A percentile compares a stretch with the other conserved stretches of the same genome.
phyloP scores from a whole-genome alignment of 2,888 invertebrate species.

The Globia sparganii region DNA sequence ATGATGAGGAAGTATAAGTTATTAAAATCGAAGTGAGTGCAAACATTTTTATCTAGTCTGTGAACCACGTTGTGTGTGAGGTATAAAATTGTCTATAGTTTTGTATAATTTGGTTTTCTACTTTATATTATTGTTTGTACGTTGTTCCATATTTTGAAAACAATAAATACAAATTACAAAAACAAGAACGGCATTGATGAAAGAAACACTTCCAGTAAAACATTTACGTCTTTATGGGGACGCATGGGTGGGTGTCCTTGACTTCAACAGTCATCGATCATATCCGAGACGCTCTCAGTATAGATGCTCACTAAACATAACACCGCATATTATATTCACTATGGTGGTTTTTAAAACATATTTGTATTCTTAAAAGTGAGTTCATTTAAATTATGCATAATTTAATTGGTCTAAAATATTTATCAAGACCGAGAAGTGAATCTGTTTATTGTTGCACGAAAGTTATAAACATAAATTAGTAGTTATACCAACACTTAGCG shows the following conservation, averaged over 20 bases:
- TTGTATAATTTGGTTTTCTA: not conserved
- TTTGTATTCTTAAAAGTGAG: conserved; percentile 7
- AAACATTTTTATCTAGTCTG: not conserved
- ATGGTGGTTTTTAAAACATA: conserved; percentile 40
- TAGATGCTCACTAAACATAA: conserved; percentile 68
- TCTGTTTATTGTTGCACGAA: not conserved
- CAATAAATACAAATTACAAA: not conserved
- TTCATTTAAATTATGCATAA: not conserved
- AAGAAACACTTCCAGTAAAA: conserved; percentile 53
- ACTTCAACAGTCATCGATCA: conserved; percentile 78
- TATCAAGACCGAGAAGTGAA: not conserved
- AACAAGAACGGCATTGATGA: not conserved
- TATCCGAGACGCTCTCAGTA: conserved; percentile 68
- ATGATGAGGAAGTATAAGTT: not conserved
- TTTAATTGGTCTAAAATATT: not conserved
- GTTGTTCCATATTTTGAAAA: not conserved
- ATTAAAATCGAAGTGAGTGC: not conserved
- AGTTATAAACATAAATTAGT: not conserved
- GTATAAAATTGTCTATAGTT: no score
- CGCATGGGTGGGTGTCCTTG: conserved; percentile 80
- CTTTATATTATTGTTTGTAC: not conserved
- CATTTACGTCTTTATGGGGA: conserved; percentile 57
- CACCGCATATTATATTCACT: conserved; percentile 58
- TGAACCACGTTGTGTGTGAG: no score
- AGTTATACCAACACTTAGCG: not conserved